phyloP scores from a whole-genome alignment of 2,113 vertebrate species.

The Leptocoma aspasia region DNA sequence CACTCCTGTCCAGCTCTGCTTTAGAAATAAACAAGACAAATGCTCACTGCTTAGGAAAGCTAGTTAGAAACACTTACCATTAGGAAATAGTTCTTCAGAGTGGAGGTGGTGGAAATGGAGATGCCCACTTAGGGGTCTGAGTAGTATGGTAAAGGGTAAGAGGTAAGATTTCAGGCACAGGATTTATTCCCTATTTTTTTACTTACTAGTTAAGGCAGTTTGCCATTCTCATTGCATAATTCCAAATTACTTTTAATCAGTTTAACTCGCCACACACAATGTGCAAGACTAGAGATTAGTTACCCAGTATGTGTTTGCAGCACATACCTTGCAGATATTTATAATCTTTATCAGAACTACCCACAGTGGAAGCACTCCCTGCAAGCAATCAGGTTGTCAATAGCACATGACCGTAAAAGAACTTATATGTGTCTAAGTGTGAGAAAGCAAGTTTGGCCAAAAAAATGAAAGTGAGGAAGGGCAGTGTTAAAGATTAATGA shows the following conservation, averaged over 20 bases:
- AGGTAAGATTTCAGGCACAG: background rate
- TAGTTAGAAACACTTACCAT: background rate
- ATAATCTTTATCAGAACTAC: background rate
- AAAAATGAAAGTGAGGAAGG: background rate
- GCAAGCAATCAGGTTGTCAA: background rate
- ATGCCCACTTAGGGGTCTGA: background rate
- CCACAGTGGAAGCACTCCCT: background rate
- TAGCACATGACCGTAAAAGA: background rate
- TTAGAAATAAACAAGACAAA: background rate
- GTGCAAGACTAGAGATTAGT: background rate
- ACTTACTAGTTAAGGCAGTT: background rate
- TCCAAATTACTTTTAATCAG: background rate
- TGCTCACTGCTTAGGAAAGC: background rate
- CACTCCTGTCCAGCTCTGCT: background rate
- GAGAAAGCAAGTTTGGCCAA: background rate
- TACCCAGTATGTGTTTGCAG: background rate
- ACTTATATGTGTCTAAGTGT: accelerated
- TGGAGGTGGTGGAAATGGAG: background rate
- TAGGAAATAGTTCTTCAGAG: background rate
- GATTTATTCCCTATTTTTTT: background rate
- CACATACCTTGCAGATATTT: background rate
- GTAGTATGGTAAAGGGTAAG: background rate
- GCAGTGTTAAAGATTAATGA: background rate
- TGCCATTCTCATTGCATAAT: background rate
- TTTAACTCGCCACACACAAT: background rate